Conservation (phyloP, 2,888 invertebrate genomes). For the Plagodis dolabraria region DNA sequence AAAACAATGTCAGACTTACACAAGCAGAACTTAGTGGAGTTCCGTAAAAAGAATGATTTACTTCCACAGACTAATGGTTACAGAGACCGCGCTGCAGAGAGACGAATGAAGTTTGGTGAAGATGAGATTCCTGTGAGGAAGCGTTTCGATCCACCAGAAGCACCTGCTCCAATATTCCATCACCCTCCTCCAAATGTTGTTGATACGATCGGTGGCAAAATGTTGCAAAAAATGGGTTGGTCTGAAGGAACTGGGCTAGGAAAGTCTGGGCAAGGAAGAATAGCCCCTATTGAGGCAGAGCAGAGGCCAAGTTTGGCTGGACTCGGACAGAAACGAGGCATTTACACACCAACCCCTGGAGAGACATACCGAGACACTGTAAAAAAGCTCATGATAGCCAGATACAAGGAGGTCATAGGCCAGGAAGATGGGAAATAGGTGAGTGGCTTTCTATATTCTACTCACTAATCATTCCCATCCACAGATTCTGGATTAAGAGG, state of each 20-base stretch:
- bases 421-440: conserved; percentile 82
- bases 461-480: conserved; percentile 43
- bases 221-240: conserved; percentile 99
- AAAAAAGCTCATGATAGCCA: conserved; percentile 94
- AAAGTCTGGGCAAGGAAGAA: conserved; percentile 95
- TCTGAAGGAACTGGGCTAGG: conserved; percentile 98
- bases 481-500: conserved; percentile 60
- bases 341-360: conserved; percentile 91
- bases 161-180: conserved; percentile 79
- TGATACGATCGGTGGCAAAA: conserved; percentile 96
- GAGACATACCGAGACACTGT: conserved; percentile 96
- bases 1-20: conserved; percentile 97
- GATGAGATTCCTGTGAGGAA: conserved; percentile 87
- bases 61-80: conserved; percentile 84
- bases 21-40: conserved; percentile 91
- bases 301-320: conserved; percentile 91
- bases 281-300: conserved; percentile 94
- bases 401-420: conserved; percentile 92
- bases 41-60: conserved; percentile 71
- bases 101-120: conserved; percentile 96
- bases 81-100: conserved; percentile 97
- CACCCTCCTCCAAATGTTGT: conserved; percentile 88
- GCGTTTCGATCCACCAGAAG: conserved; percentile 67
- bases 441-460: conserved; percentile 53
- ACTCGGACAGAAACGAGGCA: conserved; percentile 92